Conservation (phyloP, 2,888 invertebrate species). For the Chrysolina oricalcia region DNA sequence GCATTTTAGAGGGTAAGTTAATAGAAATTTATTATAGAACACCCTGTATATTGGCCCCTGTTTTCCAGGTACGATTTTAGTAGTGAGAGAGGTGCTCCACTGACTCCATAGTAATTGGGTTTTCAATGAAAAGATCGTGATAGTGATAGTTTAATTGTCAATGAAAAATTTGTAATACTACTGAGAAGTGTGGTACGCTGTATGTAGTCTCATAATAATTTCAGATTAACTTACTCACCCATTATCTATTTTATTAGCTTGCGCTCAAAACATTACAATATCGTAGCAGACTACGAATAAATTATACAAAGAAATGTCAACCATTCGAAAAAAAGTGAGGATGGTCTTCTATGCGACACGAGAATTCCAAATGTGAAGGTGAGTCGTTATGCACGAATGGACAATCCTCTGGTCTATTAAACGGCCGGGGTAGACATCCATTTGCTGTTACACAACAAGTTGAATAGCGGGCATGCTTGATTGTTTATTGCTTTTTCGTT, state of each 20-base stretch:
- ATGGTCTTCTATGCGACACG: slow-evolving; percentile 7
- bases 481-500: not conserved
- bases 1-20: too few relatives aligned
- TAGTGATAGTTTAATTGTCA: too few relatives aligned
- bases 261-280: not conserved
- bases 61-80: too few relatives aligned
- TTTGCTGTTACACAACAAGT: not conserved
- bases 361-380: slow-evolving; percentile 29
- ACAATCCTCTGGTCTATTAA: slow-evolving; percentile 14
- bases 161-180: too few relatives aligned
- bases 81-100: too few relatives aligned
- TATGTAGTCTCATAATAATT: too few relatives aligned
- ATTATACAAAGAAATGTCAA: not conserved
- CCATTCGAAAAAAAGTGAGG: slow-evolving; percentile 21
- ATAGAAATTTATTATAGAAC: too few relatives aligned
- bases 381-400: slow-evolving; percentile 32
- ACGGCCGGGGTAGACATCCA: not conserved
- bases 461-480: not conserved
- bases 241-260: not conserved
- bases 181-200: too few relatives aligned
- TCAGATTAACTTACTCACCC: not conserved
- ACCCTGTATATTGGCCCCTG: too few relatives aligned
- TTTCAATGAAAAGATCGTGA: too few relatives aligned
- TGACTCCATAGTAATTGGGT: too few relatives aligned
- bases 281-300: not conserved